Evolutionary conservation across 2,888 invertebrate genomes (phyloP), one percentile per base, ranked within the genome.

Genomic region (Panzeria rudis): DNA sequence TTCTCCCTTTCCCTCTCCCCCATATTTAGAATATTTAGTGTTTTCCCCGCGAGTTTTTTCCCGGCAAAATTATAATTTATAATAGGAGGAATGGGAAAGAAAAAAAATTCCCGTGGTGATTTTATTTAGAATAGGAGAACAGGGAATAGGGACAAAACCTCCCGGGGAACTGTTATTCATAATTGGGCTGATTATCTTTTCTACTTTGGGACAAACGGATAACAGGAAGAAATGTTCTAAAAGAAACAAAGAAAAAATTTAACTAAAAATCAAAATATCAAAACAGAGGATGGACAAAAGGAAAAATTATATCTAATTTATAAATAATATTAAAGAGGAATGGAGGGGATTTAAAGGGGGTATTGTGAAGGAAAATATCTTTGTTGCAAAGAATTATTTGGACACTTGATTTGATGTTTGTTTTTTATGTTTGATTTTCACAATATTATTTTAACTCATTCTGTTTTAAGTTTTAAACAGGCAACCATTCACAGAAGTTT

Each of bases 321-420:
- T 62, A 72, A 47, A 44, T 59, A 61, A 23, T 32, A 66, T 38
- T 29, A 29, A 20, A 59, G 20, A 32, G 35, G n/a, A 35, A 6
- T 23, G 23, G 50, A 23, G 23, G 41, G 54, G 38, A 8, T 23
- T 52, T 71, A 44, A 56, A 50, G 13, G 44, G 52, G 25, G 13
- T 29, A 5, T 29, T 9, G 20, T 7, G 54, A 15, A 29, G 44
- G 44, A 35, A 32, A 44, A 47, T 72, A 54, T 82, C 52, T 79
- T 82, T 85, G 78, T 85, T 78, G 71, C 78, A 78, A 85, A 85
- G 73, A 85, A 69, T 75, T 78, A 81, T 66, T 79, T 66, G 59
- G 66, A 69, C 50, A 78, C 61, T 79, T 44, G 38, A 72, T 81
- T 68, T 69, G 47, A 71, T 78, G 72, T 72, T 61, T 32, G 50